A percentile compares a stretch with the other conserved stretches of the same genome.
These are phyloP conservation scores for Drosophila recens DNA, from an alignment of 2,888 invertebrate species.

Conservation along the genomic window DNA sequence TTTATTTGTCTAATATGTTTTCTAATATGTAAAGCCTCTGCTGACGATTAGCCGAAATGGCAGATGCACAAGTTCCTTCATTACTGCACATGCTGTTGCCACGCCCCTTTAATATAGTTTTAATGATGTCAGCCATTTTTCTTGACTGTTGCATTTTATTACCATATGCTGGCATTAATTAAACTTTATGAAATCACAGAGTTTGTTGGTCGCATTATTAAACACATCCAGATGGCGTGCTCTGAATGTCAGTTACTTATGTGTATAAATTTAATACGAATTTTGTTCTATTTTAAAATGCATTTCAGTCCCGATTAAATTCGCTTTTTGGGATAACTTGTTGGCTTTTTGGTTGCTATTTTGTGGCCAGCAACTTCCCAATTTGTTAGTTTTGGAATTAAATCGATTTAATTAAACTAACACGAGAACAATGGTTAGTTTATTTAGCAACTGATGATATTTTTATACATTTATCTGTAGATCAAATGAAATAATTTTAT, in stretches of 20 bases:
- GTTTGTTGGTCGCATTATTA: conserved; percentile 47
- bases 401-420: conserved; percentile 15
- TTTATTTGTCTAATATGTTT: too few relatives aligned
- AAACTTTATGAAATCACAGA: conserved; percentile 48
- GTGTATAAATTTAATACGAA: neutral
- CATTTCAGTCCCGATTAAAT: too few relatives aligned
- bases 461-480: neutral
- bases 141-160: conserved; percentile 42
- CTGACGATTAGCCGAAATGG: neutral
- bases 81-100: conserved; percentile 11
- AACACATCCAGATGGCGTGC: conserved; percentile 1
- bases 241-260: neutral
- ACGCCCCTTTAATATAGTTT: conserved; percentile 45
- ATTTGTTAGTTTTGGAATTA: conserved; percentile 1
- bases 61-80: conserved; percentile 9
- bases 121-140: conserved; percentile 32
- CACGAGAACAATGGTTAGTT: conserved; percentile 1
- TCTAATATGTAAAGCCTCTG: neutral
- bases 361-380: neutral
- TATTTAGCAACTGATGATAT: conserved; percentile 8
- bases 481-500: conserved; percentile 7
- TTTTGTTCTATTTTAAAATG: neutral
- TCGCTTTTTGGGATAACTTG: neutral
- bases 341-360: conserved; percentile 10
- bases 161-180: conserved; percentile 64